Conservation (phyloP, 2,797 vertebrate genomes). For the Typhlichthys subterraneus region DNA sequence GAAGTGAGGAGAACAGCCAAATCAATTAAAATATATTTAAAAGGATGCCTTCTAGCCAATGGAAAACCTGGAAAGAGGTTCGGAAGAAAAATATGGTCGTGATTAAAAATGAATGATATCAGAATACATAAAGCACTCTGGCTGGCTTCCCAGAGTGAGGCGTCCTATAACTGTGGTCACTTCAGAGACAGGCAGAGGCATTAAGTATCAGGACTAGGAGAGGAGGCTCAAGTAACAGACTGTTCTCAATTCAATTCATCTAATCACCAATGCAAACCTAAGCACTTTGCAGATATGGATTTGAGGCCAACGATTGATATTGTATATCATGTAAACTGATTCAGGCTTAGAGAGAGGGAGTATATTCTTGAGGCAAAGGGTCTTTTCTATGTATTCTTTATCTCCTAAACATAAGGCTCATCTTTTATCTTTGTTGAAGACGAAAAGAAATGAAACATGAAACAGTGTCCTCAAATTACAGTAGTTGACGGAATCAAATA, state of each 20-base stretch:
- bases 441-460: conserved; percentile 67
- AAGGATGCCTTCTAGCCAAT: conserved; percentile 48
- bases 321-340: conserved; percentile 71
- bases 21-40: conserved; percentile 59
- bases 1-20: conserved; percentile 50
- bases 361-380: conserved; percentile 55
- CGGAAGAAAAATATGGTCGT: conserved; percentile 70
- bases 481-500: conserved; percentile 52
- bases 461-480: conserved; percentile 66
- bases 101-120: conserved; percentile 81
- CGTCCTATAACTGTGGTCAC: conserved; percentile 77
- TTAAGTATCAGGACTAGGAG: conserved; percentile 70
- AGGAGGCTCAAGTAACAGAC: conserved; percentile 74
- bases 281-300: conserved; percentile 80
- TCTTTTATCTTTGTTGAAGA: conserved; percentile 66
- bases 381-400: conserved; percentile 33
- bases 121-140: conserved; percentile 77
- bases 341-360: conserved; percentile 72
- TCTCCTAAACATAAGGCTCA: conserved; percentile 34
- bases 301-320: conserved; percentile 75
- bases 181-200: conserved; percentile 69
- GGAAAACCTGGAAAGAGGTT: conserved; percentile 50
- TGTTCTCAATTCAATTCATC: conserved; percentile 75
- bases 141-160: conserved; percentile 67
- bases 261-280: conserved; percentile 78